phyloP scores from a whole-genome alignment of 2,797 vertebrate species.

The Morelia viridis region DNA sequence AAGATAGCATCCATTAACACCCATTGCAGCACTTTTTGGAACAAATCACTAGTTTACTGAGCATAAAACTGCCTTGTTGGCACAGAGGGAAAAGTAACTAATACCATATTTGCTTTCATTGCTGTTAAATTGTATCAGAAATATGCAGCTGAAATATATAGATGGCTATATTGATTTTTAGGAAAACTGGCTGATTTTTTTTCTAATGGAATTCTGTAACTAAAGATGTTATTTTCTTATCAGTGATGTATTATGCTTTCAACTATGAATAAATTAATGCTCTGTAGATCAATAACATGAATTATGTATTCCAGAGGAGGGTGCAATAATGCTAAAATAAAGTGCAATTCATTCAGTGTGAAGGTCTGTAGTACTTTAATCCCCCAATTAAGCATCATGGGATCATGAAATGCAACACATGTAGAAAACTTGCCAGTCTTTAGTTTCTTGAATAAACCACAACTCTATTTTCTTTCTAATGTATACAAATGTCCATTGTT shows the following conservation, averaged over 20 bases:
- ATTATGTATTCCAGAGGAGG: constrained; percentile 11
- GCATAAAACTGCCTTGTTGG: background rate
- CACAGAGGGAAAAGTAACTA: background rate
- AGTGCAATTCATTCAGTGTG: constrained; percentile 24
- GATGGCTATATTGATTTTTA: background rate
- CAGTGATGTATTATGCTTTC: background rate
- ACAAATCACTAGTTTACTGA: background rate
- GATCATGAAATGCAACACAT: constrained; percentile 24
- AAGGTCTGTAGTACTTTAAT: constrained; percentile 20
- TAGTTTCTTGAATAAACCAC: constrained; percentile 19
- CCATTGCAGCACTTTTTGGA: background rate
- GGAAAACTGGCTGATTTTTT: background rate
- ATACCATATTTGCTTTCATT: background rate
- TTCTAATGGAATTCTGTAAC: background rate
- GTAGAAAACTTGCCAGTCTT: constrained; percentile 24
- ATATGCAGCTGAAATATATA: background rate
- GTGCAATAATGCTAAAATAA: background rate
- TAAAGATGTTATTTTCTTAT: background rate
- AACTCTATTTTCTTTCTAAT: constrained; percentile 32
- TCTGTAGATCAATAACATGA: background rate
- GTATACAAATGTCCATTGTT: constrained; percentile 23
- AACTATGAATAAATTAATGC: background rate
- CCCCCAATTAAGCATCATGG: constrained; percentile 7
- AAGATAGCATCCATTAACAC: background rate
- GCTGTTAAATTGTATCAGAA: background rate